Evolutionary conservation across 2,113 vertebrate species (phyloP).

Genomic region (Campylomormyrus tamandua): DNA sequence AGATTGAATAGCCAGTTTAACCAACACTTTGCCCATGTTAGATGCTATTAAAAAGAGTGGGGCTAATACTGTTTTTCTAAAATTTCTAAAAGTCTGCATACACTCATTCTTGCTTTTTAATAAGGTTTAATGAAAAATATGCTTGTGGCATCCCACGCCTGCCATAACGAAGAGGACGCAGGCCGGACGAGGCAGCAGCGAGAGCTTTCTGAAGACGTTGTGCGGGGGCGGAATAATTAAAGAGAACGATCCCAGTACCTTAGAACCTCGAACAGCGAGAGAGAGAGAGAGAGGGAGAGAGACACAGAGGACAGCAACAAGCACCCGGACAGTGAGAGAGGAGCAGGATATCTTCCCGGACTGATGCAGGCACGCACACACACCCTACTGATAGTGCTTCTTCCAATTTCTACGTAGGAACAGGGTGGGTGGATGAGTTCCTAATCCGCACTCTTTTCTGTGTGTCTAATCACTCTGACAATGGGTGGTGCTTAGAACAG

Average conservation of each 20-base stretch:
- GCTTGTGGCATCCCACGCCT: neutral
- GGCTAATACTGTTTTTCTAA: neutral
- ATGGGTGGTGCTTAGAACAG: neutral
- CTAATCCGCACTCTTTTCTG: neutral
- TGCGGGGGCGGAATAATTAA: constrained; percentile 9
- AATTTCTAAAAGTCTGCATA: neutral
- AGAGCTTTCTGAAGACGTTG: neutral
- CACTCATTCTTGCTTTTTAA: neutral
- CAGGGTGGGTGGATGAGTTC: neutral
- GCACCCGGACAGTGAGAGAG: neutral
- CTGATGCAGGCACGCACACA: neutral
- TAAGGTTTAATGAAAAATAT: neutral
- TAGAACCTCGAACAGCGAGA: neutral
- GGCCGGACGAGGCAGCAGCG: neutral
- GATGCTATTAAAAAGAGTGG: neutral
- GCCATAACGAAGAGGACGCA: neutral
- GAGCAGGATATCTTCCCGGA: neutral
- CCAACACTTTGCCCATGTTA: neutral
- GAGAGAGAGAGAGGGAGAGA: neutral
- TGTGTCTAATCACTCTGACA: neutral
- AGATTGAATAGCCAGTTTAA: neutral
- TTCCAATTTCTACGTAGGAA: neutral
- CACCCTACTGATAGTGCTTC: neutral
- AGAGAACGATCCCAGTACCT: neutral
- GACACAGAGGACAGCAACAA: neutral